Evolutionary conservation across 1,140 invertebrate genomes (phyloP).

Genomic region (Trigoniulus corallinus): DNA sequence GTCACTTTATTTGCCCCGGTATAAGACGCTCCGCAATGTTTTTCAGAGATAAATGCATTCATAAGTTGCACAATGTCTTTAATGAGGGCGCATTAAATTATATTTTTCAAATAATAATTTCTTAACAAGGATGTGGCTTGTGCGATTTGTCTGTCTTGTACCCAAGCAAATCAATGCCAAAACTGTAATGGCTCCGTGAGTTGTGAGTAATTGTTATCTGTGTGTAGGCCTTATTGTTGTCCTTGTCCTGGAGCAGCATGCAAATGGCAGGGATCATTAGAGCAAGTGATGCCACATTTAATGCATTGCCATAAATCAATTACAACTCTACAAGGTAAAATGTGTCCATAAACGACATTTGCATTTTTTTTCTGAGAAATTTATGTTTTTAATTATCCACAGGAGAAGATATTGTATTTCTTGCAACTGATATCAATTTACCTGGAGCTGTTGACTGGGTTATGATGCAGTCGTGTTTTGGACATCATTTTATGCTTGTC

Average conservation of each 20-base stretch:
- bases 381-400: constrained; percentile 10
- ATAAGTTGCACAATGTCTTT: background rate
- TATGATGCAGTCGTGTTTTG: constrained; percentile 99
- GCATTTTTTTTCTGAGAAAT: background rate
- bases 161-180: no score
- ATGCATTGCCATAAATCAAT: constrained; percentile 98
- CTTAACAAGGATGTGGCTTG: no score
- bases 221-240: constrained; percentile 73
- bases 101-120: no score
- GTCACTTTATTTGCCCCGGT: no score
- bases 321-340: constrained; percentile 65
- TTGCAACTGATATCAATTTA: constrained; percentile 98
- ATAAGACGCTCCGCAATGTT: background rate
- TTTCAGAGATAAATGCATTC: background rate
- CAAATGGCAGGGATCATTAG: constrained; percentile 93
- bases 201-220: background rate
- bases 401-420: constrained; percentile 96
- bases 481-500: constrained; percentile 97
- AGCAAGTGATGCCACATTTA: constrained; percentile 94
- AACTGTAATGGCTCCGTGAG: no score
- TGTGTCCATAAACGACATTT: background rate
- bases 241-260: constrained; percentile 97
- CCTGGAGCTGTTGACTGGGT: constrained; percentile 99
- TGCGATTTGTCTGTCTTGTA: no score
- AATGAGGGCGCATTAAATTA: background rate